These are phyloP conservation scores for Ceyx erithaca DNA, from an alignment of 2,797 vertebrate genomes.

Conservation along the genomic window DNA sequence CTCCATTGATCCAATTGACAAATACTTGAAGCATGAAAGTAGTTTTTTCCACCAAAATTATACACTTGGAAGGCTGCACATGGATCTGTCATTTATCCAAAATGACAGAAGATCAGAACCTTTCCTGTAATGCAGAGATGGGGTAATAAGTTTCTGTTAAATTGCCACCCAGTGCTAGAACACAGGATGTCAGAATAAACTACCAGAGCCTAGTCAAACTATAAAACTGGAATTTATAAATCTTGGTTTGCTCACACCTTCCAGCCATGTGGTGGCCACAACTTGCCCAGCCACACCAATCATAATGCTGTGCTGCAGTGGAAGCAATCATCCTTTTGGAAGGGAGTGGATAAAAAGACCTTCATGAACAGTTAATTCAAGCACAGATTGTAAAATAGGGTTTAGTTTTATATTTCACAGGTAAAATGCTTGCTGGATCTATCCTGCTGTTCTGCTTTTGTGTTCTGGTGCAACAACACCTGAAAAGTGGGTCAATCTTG, in stretches of 20 bases:
- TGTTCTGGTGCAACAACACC: not conserved
- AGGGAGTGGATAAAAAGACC: not conserved
- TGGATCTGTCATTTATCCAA: not conserved
- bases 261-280: not conserved
- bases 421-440: not conserved
- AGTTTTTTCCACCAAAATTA: not conserved
- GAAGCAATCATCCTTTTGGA: not conserved
- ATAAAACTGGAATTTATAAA: not conserved
- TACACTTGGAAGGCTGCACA: not conserved
- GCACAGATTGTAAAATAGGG: not conserved
- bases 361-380: not conserved
- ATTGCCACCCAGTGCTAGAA: not conserved
- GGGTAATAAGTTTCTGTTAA: not conserved
- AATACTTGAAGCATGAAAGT: not conserved
- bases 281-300: not conserved
- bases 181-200: not conserved
- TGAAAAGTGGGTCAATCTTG: not conserved
- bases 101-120: not conserved
- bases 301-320: rapidly evolving
- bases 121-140: not conserved
- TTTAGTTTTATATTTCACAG: not conserved
- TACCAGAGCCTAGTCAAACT: not conserved
- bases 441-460: not conserved
- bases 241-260: not conserved
- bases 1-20: not conserved